Evolutionary conservation across 2,888 invertebrate genomes (phyloP), one percentile per base, ranked within the genome.

Genomic region (Rhimphoctona megacephalus): DNA sequence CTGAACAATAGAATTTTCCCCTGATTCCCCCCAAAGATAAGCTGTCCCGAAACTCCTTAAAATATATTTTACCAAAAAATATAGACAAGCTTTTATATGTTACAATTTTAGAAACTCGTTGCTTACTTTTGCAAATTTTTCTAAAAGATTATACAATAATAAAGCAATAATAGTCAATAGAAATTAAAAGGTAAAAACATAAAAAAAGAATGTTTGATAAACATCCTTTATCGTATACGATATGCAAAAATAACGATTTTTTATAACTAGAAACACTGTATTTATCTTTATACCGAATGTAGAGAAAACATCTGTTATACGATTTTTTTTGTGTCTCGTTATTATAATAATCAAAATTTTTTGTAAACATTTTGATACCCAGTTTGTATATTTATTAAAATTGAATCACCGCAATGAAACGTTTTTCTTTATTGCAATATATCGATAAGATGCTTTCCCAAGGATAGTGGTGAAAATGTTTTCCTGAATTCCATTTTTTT

Each of bases 371-470:
- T 78, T 83, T 74, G 46, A 52, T 46, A 57, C n/a, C 33, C 49
- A 54, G 73, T 76, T 36, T 76, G 46, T 36, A 52, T 81, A 84
- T 84, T 84, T 79, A 86, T 86, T 86, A 86, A 86, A 86, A 69
- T 64, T 39, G 2, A 73, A 79, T 19, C 2, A 54, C 22, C 69
- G 36, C 33, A 69, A 67, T 9, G 22, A 19, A 19, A 61, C 11
- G 54, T 54, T 43, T 49, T 22, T 39, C 5, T 49, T 54, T 73
- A 64, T 80, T 54, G 19, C 11, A 11, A 36, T 36, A 33, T 64
- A 49, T 72, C 36, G 7, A 39, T 14, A 17, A 49, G 30, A 30
- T 30, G 4, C 61, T 1, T 25, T 30, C 61, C 14, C 6, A 61
- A 6, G 11, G 6, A 61, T 17, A 11, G 3, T 25, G 11, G 0